Evolutionary conservation across 2,797 vertebrate species (phyloP).

Genomic region (Sebastes taczanowskii): DNA sequence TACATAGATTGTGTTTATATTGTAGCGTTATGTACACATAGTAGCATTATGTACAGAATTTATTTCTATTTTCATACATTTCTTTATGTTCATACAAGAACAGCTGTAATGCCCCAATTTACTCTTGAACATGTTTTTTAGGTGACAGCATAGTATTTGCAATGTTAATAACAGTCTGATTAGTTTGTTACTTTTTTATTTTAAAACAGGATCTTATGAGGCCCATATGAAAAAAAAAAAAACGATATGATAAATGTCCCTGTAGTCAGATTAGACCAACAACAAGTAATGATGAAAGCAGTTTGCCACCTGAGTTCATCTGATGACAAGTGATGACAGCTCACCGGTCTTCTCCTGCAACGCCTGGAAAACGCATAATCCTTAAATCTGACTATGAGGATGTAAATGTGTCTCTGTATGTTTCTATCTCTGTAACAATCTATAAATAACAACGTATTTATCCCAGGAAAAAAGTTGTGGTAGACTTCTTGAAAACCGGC

Average conservation of each 20-base stretch:
- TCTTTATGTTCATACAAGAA: too few species aligned
- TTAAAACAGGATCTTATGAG: not conserved
- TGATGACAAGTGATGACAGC: constrained; percentile 17
- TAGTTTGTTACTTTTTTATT: not conserved
- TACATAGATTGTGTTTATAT: too few species aligned
- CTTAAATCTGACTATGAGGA: not conserved
- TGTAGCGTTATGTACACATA: too few species aligned
- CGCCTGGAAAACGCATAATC: constrained; percentile 1
- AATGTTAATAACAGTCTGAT: not conserved
- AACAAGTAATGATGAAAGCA: constrained; percentile 5
- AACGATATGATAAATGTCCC: constrained; percentile 12
- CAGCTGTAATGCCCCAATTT: too few species aligned
- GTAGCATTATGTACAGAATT: too few species aligned
- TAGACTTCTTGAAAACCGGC: constrained; percentile 42
- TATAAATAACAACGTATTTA: constrained; percentile 33
- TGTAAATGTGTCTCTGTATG: not conserved
- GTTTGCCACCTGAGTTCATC: not conserved
- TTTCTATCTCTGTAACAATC: constrained; percentile 6
- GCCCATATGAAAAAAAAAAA: not conserved
- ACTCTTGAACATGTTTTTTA: too few species aligned
- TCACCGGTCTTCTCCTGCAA: not conserved
- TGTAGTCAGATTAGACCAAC: not conserved
- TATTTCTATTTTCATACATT: too few species aligned
- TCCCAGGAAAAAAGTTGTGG: constrained; percentile 12
- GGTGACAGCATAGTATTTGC: not conserved